These are phyloP conservation scores for Drosophila neocordata DNA, from an alignment of 1,140 invertebrate genomes.

Conservation along the genomic window DNA sequence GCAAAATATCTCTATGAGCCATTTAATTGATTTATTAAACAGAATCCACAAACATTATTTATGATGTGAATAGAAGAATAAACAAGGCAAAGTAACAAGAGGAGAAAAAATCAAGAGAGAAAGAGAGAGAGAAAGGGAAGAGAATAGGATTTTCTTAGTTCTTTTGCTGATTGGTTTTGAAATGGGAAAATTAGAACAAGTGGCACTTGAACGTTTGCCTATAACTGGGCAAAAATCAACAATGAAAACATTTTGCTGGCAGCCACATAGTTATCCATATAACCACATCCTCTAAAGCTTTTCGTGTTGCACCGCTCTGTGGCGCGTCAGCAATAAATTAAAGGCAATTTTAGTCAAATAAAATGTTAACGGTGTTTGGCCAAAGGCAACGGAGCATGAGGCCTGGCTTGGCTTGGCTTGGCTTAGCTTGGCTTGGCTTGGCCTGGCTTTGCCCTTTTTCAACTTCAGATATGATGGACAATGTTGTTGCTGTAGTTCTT, in stretches of 20 bases:
- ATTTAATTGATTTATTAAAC: slow-evolving; percentile 77
- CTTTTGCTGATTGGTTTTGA: slow-evolving; percentile 68
- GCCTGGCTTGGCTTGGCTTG: slow-evolving; percentile 15
- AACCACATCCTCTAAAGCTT: slow-evolving; percentile 3
- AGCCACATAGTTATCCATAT: slow-evolving; percentile 10
- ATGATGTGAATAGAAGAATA: slow-evolving; percentile 49
- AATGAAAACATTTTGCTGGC: slow-evolving; percentile 69
- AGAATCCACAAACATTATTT: slow-evolving; percentile 52
- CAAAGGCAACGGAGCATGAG: slow-evolving; percentile 13
- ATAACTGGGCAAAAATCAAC: slow-evolving; percentile 61
- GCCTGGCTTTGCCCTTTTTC: slow-evolving; percentile 70
- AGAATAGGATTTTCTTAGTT: background rate
- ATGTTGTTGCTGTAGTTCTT: slow-evolving; percentile 42
- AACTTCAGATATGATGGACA: slow-evolving; percentile 72
- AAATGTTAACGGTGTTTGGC: slow-evolving; percentile 74
- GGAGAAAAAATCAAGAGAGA: background rate
- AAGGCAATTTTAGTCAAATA: slow-evolving; percentile 80
- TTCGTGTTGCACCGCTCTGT: slow-evolving; percentile 16
- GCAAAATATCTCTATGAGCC: slow-evolving; percentile 35
- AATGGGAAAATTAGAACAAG: slow-evolving; percentile 77
- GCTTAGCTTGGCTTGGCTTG: slow-evolving; percentile 16
- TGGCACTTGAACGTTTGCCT: slow-evolving; percentile 55
- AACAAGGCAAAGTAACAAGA: background rate
- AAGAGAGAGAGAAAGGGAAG: background rate
- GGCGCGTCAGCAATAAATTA: slow-evolving; percentile 77